Evolutionary conservation across 2,797 vertebrate species (phyloP).

Genomic region (Pyrocephalus nanus): DNA sequence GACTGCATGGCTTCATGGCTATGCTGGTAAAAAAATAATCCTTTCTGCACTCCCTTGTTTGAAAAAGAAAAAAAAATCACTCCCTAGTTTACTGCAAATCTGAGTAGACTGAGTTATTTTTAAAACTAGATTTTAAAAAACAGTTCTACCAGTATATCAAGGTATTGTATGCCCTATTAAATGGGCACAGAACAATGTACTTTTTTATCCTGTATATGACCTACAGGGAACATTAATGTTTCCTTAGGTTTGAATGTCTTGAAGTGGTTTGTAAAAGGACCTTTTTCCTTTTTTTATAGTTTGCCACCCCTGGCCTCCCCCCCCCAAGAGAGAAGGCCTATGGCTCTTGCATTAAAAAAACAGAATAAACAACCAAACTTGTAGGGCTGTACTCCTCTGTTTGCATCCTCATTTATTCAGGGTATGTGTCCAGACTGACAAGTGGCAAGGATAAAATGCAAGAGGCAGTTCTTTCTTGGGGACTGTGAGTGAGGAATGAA

Average conservation of each 20-base stretch:
- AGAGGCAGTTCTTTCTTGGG: not conserved
- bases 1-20: not conserved
- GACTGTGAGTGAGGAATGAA: not conserved
- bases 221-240: not conserved
- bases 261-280: not conserved
- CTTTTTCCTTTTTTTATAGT: fast-evolving
- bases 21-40: not conserved
- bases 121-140: not conserved
- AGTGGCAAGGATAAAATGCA: constrained; percentile 37
- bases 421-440: not conserved
- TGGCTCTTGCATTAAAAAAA: not conserved
- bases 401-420: constrained; percentile 6
- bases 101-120: not conserved
- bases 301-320: too few species aligned
- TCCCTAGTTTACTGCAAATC: not conserved
- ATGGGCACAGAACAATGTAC: not conserved
- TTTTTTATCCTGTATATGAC: not conserved
- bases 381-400: not conserved
- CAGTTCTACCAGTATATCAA: not conserved
- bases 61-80: not conserved
- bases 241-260: not conserved
- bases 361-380: not conserved
- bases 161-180: not conserved
- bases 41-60: not conserved
- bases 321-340: not conserved